These are phyloP conservation scores for Drosophila lacertosa DNA, from an alignment of 1,140 invertebrate genomes.

Conservation along the genomic window DNA sequence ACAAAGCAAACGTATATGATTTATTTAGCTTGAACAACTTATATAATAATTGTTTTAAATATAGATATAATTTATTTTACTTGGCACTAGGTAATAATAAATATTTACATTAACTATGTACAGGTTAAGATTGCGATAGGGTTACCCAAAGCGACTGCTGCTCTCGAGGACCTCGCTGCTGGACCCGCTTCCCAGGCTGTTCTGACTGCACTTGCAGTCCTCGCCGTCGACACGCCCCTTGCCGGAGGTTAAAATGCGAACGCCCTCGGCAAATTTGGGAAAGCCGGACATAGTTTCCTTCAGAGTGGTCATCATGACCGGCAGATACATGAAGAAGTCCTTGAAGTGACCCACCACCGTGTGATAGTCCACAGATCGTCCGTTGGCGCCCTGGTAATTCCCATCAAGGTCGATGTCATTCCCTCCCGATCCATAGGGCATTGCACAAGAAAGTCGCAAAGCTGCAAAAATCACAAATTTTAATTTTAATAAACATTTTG, in stretches of 20 bases:
- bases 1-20: no score
- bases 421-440: conserved; percentile 41
- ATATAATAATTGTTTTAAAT: no score
- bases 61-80: conserved; percentile 11
- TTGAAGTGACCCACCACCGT: conserved; percentile 76
- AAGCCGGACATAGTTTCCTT: conserved; percentile 79
- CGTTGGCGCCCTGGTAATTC: conserved; percentile 34
- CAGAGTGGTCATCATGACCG: conserved; percentile 79
- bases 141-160: conserved; percentile 56
- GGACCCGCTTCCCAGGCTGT: conserved; percentile 16
- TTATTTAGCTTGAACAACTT: no score
- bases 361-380: conserved; percentile 66
- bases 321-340: conserved; percentile 81
- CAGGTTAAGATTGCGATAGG: background rate
- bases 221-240: conserved; percentile 59
- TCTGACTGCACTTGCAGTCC: conserved; percentile 74
- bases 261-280: conserved; percentile 76
- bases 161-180: conserved; percentile 62
- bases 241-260: conserved; percentile 69
- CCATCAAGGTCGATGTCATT: conserved; percentile 64
- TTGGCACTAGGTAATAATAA: conserved; percentile 10
- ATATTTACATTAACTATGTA: conserved; percentile 46
- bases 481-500: background rate
- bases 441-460: conserved; percentile 30
- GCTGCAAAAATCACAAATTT: conserved; percentile 20